These are phyloP conservation scores for Lutraria rhynchaena DNA, from an alignment of 1,140 invertebrate species.

Conservation along the genomic window DNA sequence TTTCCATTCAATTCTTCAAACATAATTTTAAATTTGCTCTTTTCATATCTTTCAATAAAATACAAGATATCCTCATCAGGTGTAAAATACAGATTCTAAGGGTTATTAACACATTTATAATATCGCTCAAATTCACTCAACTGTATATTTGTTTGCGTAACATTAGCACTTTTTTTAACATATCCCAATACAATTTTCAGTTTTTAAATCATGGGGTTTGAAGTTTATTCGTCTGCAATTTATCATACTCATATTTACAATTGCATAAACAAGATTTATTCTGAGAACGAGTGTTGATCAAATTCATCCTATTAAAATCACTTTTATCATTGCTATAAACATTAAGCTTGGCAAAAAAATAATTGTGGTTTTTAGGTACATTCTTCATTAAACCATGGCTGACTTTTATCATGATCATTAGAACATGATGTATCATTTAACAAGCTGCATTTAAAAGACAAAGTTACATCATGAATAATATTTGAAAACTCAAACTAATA, in stretches of 20 bases:
- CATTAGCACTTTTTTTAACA: background rate
- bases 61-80: conserved; percentile 16
- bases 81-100: background rate
- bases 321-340: background rate
- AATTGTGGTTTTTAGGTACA: background rate
- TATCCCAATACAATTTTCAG: conserved; percentile 10
- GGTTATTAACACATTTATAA: background rate
- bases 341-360: background rate
- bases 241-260: no score
- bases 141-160: background rate
- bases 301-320: no score
- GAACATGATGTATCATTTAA: no score
- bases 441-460: no score
- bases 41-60: conserved; percentile 1
- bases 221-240: background rate
- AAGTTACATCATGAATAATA: no score
- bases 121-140: background rate
- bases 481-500: no score
- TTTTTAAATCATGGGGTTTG: background rate
- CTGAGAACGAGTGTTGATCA: no score
- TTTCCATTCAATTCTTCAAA: conserved; percentile 11
- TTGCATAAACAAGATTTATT: background rate
- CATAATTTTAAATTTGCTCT: background rate
- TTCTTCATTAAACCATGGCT: background rate
- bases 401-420: background rate